Conservation (phyloP, 2,888 invertebrate genomes). For the Caenorhabditis zanzibari region DNA sequence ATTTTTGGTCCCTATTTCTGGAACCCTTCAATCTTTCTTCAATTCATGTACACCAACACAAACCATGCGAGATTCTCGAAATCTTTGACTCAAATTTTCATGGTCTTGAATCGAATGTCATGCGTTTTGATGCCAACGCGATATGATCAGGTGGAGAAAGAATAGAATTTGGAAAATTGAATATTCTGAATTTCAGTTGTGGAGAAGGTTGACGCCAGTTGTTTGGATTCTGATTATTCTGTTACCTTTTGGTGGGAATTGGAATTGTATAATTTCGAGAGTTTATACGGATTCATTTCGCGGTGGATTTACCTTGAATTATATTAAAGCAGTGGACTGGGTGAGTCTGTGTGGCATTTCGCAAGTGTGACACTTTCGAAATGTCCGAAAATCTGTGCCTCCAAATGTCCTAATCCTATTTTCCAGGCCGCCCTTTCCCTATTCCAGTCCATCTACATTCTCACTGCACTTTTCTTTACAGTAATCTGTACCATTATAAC, state of each 20-base stretch:
- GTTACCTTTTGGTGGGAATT: not conserved
- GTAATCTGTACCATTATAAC: slow-evolving; percentile 21
- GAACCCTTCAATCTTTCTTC: not conserved
- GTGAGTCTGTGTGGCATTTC: too few species aligned
- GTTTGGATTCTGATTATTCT: not conserved
- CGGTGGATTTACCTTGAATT: slow-evolving; percentile 44
- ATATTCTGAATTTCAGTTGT: not conserved
- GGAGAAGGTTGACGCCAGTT: not conserved
- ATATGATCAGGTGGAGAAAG: slow-evolving; percentile 7
- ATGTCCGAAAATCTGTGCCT: not conserved
- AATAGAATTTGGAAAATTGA: too few species aligned
- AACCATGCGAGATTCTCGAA: slow-evolving; percentile 17
- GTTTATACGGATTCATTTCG: not conserved
- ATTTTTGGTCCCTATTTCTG: slow-evolving; percentile 37
- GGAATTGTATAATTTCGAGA: slow-evolving; percentile 11
- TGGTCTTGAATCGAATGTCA: slow-evolving; percentile 36
- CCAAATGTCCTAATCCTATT: not conserved
- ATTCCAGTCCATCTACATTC: slow-evolving; percentile 38
- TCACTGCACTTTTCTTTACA: slow-evolving; percentile 19
- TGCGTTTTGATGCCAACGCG: slow-evolving; percentile 30
- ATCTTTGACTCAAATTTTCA: slow-evolving; percentile 29
- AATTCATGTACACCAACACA: slow-evolving; percentile 10
- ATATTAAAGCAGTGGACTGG: slow-evolving; percentile 27
- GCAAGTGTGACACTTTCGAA: too few species aligned
- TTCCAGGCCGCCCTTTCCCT: slow-evolving; percentile 40